Evolutionary conservation across 2,113 vertebrate genomes (phyloP).

Genomic region (Tretioscincus oriximinensis): DNA sequence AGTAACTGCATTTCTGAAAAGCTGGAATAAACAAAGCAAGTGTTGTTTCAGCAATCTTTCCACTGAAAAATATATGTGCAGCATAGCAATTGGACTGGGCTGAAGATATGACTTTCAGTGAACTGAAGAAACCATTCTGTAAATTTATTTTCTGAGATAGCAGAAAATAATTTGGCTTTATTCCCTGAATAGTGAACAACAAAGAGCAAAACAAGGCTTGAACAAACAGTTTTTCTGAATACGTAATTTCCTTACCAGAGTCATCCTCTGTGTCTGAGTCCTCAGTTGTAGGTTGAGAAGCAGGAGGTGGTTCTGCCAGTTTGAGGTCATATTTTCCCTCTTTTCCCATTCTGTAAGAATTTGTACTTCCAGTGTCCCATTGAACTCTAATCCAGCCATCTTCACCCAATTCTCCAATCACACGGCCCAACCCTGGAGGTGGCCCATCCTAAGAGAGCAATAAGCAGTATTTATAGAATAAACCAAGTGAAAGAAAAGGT

Average conservation of each 20-base stretch:
- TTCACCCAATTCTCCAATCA: conserved; percentile 95
- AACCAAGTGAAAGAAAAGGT: background rate
- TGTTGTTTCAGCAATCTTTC: no score
- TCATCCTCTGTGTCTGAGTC: conserved; percentile 98
- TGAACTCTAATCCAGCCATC: conserved; percentile 98
- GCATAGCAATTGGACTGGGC: no score
- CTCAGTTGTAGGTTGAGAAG: conserved; percentile 82
- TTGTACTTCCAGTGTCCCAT: conserved; percentile 98
- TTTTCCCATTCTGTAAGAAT: conserved; percentile 98
- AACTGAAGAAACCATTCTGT: no score
- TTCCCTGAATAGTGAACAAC: background rate
- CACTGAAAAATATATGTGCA: no score
- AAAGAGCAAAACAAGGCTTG: background rate
- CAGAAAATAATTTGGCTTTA: background rate
- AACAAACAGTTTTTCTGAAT: background rate
- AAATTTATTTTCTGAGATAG: background rate
- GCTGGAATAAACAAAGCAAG: no score
- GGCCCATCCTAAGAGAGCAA: conserved; percentile 86
- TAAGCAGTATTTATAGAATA: background rate
- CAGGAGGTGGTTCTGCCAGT: conserved; percentile 85
- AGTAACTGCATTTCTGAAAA: no score
- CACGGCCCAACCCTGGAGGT: conserved; percentile 92
- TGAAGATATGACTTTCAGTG: no score
- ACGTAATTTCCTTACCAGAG: conserved; percentile 74
- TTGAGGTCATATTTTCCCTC: conserved; percentile 98